Evolutionary conservation across 2,113 vertebrate species (phyloP).

Genomic region (Hypomesus transpacificus): DNA sequence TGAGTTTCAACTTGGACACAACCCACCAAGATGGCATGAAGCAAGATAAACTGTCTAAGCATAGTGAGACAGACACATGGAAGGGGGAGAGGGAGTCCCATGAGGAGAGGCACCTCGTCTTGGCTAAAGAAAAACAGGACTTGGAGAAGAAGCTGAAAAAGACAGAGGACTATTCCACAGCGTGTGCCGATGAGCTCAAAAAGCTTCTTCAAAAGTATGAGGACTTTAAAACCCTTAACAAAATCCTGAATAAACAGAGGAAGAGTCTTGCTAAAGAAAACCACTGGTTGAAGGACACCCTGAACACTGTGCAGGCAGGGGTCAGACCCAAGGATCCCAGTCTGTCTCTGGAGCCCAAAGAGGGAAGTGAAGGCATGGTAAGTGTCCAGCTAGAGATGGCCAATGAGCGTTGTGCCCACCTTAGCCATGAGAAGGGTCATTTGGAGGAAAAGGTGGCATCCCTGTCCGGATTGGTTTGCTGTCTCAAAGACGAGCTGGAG

Average conservation of each 20-base stretch:
- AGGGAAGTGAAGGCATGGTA: conserved; percentile 41
- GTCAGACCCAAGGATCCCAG: conserved; percentile 40
- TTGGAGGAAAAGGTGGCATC: conserved; percentile 32
- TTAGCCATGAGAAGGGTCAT: conserved; percentile 52
- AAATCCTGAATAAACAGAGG: conserved; percentile 52
- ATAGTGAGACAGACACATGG: conserved; percentile 36
- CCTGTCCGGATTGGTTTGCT: conserved; percentile 45
- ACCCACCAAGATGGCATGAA: conserved; percentile 9
- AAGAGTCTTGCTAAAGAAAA: conserved; percentile 58
- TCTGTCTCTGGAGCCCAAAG: not conserved
- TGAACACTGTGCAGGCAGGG: conserved; percentile 45
- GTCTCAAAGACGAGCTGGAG: conserved; percentile 47
- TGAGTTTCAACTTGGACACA: conserved; percentile 31
- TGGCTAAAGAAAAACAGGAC: conserved; percentile 57
- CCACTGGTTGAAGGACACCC: conserved; percentile 38
- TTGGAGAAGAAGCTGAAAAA: conserved; percentile 50
- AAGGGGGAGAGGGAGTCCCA: conserved; percentile 50
- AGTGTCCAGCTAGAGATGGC: conserved; percentile 40
- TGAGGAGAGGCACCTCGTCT: conserved; percentile 43
- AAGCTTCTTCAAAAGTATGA: conserved; percentile 55
- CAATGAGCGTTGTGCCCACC: conserved; percentile 28
- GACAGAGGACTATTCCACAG: conserved; percentile 53
- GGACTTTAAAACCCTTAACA: conserved; percentile 55
- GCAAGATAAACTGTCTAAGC: not conserved
- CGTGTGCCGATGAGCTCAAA: conserved; percentile 56